Evolutionary conservation across 2,888 invertebrate species (phyloP), one percentile per base, ranked within the genome.

Genomic region (Andrena trimmerana): DNA sequence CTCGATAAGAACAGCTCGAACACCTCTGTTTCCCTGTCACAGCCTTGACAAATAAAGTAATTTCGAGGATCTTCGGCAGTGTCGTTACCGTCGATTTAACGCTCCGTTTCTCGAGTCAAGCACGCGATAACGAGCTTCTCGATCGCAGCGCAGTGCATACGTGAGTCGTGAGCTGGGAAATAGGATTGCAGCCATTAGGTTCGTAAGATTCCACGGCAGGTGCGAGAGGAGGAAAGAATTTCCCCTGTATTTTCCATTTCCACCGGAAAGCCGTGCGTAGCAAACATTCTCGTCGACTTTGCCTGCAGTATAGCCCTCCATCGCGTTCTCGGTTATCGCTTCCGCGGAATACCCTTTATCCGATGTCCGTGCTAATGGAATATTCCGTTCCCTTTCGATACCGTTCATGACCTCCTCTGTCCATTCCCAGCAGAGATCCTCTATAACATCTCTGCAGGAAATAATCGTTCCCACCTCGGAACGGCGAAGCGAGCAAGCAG

Each of bases 381-480:
- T 86, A 87, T 87, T 83, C 71, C 65, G 76, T 70, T 83, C 75
- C 60, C 68, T 29, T 70, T 72, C 60, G 31, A 78, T 48, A 63
- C 79, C 60, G 48, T 66, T 67, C 67, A 20, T 36, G 20, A 27
- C 16, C 71, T 60, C 60, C 36, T 36, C 62, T 42, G 54, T 57
- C 42, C 77, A 52, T 72, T 75, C 42, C 68, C 70, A 54, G 7
- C 27, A 33, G 54, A 20, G 54, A 66, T 65, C 80, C 81, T 83
- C 81, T 74, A 65, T 20, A 8, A 7, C n/a, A 24, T 27, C 63
- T 48, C 52, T 6, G 4, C 13, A 31, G 8, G 27, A 24, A 57
- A 57, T 24, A 57, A 27, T 24, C 24, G 10, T 57, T 10, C 1
- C 20, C 57, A 24, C 10, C 24, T 57, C 10, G 20, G 27, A 57